Conservation (phyloP, 1,140 invertebrate genomes). For the Apocrypta bakeri region DNA sequence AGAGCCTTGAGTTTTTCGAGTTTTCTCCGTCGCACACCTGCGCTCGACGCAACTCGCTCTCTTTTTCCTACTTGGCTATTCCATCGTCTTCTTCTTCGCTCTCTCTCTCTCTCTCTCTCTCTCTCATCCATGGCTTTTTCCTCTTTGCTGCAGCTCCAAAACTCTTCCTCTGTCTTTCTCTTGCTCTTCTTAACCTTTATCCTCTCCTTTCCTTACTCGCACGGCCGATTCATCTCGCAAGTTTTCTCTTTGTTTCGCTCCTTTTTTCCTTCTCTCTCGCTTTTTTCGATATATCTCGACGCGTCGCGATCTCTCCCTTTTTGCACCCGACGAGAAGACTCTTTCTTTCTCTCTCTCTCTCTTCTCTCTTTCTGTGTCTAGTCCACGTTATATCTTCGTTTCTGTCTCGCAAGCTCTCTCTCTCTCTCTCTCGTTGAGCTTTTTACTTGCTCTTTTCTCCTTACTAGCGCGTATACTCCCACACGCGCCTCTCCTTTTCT, state of each 20-base stretch:
- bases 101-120: too few relatives aligned
- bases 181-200: neutral
- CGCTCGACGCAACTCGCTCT: neutral
- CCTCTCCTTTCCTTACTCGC: neutral
- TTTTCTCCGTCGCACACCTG: conserved; percentile 17
- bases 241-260: conserved; percentile 46
- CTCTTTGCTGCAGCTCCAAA: neutral
- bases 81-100: neutral
- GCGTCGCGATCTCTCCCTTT: conserved; percentile 33
- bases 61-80: conserved; percentile 33
- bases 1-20: conserved; percentile 6
- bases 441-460: neutral
- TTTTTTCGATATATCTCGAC: conserved; percentile 39
- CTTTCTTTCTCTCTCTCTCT: conserved; percentile 23
- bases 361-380: conserved; percentile 1
- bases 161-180: conserved; percentile 6
- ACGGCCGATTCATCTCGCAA: conserved; percentile 42
- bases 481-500: neutral
- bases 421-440: neutral
- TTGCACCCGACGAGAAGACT: neutral
- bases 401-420: conserved; percentile 5
- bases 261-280: conserved; percentile 32
- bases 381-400: conserved; percentile 42
- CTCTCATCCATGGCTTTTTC: conserved; percentile 36
- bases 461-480: neutral